phyloP scores from a whole-genome alignment of 2,797 vertebrate genomes.

The Diplodus sargus region DNA sequence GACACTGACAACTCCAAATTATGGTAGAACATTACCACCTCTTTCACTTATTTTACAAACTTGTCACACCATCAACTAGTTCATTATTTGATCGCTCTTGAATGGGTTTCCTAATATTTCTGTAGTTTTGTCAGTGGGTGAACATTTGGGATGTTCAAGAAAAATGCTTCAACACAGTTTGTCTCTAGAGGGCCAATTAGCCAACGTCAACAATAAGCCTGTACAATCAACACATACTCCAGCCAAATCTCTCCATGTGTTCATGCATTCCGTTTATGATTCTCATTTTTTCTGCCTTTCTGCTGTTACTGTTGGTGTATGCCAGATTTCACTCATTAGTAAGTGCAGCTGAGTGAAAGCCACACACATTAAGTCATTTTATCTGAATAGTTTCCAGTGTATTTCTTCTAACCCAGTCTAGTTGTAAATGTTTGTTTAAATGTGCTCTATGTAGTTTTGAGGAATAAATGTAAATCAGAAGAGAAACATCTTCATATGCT shows the following conservation, averaged over 20 bases:
- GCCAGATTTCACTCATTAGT: background rate
- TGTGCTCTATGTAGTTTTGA: too few species aligned
- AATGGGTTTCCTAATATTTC: background rate
- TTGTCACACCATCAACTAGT: background rate
- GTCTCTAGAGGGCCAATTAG: background rate
- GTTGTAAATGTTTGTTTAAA: background rate
- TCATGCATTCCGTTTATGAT: background rate
- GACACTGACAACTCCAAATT: too few species aligned
- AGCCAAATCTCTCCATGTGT: background rate
- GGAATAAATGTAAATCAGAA: too few species aligned
- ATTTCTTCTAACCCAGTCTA: background rate
- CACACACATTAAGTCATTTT: background rate
- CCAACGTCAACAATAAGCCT: too few species aligned
- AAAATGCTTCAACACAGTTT: background rate
- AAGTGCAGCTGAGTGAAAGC: conserved; percentile 4
- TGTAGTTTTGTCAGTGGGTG: background rate
- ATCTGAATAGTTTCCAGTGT: background rate
- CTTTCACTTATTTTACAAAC: background rate
- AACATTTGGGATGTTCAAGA: background rate
- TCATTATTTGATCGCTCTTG: background rate
- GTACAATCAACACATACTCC: too few species aligned
- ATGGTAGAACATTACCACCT: background rate
- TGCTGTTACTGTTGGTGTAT: background rate
- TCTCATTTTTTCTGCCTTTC: background rate
- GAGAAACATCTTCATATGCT: too few species aligned